Base-by-base conservation (phyloP, 64 coral and sea anemone genomes). In the Acropora yongei region DNA sequence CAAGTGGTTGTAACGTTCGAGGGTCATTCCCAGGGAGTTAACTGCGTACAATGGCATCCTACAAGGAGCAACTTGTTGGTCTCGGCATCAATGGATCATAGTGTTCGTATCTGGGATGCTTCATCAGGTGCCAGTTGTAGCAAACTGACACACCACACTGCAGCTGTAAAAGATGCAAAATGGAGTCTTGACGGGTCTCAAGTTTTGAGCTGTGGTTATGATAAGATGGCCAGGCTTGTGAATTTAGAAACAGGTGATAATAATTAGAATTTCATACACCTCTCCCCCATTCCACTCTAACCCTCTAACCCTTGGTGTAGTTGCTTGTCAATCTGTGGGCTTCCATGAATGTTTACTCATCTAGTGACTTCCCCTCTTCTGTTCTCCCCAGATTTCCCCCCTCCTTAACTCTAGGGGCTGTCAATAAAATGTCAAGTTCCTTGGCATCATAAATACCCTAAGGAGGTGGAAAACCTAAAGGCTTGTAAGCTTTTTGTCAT, bases 181-280 rank as follows among this genome's bases (percentile, higher is more conserved):
- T 99, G 97, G 97, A 99, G 84, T 61, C 7, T 41, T 40, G 79
- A 91, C 94, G 97, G 94, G 8, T 83, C 19, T 13, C 58, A 89
- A 82, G 57, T 96, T 10, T 75, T 99, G 13, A 99, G 94, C 83
- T 93, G 94, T 96, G 91, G 97, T 4, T 99, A 96, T 96, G 97
- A 99, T 75, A 96, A 94, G 45, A 82, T 71, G 80, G 83, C 91
- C 20, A 99, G 91, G 57, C 77, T 99, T 50, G 76, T 88, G 49
- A 89, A 96, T 58, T n/a, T 94, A 67, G 78, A 96, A 71, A 91
- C 88, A 68, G 97, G 94, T 99, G 81, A 41, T 68, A 44, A n/a
- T 1, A 41, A 10, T 55, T 10, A 7, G 51, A 55, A 7, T 55
- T 7, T 55, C 51, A 7, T 5, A 55, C 51, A 55, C 51, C 51